These are phyloP conservation scores for Hetaerina americana DNA, from an alignment of 1,140 invertebrate species.

Conservation along the genomic window DNA sequence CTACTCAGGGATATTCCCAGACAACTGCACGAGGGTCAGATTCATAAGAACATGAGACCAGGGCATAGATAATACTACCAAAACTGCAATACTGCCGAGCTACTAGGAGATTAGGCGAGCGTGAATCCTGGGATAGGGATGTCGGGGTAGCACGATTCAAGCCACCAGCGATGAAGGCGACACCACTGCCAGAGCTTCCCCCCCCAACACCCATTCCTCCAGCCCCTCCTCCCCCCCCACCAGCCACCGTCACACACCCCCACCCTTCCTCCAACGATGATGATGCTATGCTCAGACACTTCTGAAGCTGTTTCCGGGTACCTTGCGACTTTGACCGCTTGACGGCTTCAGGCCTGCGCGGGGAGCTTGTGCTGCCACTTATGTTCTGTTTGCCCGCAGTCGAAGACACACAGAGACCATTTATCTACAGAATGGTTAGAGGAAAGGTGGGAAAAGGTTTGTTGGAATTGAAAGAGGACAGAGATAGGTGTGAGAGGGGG, in stretches of 20 bases:
- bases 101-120: constrained; percentile 47
- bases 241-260: constrained; percentile 11
- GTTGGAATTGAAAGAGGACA: not conserved
- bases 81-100: constrained; percentile 85
- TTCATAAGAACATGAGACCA: not conserved
- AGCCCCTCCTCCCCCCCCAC: constrained; percentile 9
- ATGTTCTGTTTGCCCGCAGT: constrained; percentile 29
- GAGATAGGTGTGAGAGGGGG: not conserved
- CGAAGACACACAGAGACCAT: constrained; percentile 58
- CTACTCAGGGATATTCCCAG: not conserved
- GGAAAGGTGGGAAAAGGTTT: constrained; percentile 4
- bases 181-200: constrained; percentile 11
- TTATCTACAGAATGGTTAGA: constrained; percentile 43
- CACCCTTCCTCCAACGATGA: constrained; percentile 43
- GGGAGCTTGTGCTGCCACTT: constrained; percentile 19
- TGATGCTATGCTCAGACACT: constrained; percentile 69
- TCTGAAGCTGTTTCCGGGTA: constrained; percentile 71
- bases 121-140: constrained; percentile 25
- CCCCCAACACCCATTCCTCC: not conserved
- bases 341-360: constrained; percentile 30
- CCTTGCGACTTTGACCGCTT: constrained; percentile 72
- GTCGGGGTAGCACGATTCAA: constrained; percentile 6
- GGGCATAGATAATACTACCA: constrained; percentile 58
- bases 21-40: not conserved
- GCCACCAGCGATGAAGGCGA: constrained; percentile 18